phyloP scores from a whole-genome alignment of 2,797 vertebrate genomes.

The Ctenopoma multispine region DNA sequence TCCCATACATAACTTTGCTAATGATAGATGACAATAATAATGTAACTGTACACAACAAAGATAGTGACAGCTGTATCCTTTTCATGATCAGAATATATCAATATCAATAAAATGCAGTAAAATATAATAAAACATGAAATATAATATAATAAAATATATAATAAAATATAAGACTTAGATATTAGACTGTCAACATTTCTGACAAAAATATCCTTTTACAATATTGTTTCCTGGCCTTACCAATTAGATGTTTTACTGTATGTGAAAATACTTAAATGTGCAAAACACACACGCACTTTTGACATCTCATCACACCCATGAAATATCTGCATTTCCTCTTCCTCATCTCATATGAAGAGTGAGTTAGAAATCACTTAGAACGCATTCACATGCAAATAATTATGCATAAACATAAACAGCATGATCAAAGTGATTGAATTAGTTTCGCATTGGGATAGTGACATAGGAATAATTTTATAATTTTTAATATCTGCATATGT shows the following conservation, averaged over 20 bases:
- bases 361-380: slow-evolving; percentile 32
- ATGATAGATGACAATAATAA: no score
- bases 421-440: slow-evolving; percentile 50
- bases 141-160: no score
- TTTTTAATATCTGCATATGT: slow-evolving; percentile 39
- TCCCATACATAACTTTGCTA: no score
- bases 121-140: no score
- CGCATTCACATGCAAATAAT: slow-evolving; percentile 42
- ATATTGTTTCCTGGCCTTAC: background rate
- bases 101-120: no score
- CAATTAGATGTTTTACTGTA: slow-evolving; percentile 4
- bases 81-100: no score
- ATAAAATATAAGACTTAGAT: no score
- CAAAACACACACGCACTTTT: slow-evolving; percentile 1
- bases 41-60: no score
- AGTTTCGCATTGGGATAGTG: slow-evolving; percentile 47
- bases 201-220: background rate
- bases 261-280: slow-evolving; percentile 17
- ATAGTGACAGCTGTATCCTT: no score
- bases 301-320: slow-evolving; percentile 11
- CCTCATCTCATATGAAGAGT: slow-evolving; percentile 13
- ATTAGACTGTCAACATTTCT: no score
- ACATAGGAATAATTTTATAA: slow-evolving; percentile 24
- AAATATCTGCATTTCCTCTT: slow-evolving; percentile 15
- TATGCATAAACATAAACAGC: slow-evolving; percentile 35